Evolutionary conservation across 2,888 invertebrate species (phyloP).

Genomic region (Coenonympha glycerion): DNA sequence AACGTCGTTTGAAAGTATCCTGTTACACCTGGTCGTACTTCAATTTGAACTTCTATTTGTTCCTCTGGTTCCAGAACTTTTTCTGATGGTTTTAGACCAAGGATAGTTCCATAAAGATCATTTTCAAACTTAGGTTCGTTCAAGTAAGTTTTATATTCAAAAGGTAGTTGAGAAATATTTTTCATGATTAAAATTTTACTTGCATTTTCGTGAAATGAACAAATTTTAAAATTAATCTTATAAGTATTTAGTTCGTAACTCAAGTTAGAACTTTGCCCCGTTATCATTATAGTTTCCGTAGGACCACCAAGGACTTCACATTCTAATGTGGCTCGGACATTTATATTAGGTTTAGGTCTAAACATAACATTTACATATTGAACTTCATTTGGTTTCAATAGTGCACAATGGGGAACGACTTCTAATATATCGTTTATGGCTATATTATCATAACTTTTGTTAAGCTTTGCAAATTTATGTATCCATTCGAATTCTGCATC

Average conservation of each 20-base stretch:
- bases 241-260: slow-evolving; percentile 65
- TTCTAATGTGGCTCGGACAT: slow-evolving; percentile 59
- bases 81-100: slow-evolving; percentile 58
- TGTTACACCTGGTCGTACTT: slow-evolving; percentile 71
- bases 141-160: slow-evolving; percentile 60
- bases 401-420: slow-evolving; percentile 66
- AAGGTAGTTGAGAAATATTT: slow-evolving; percentile 68
- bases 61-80: slow-evolving; percentile 60
- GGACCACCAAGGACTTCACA: slow-evolving; percentile 77
- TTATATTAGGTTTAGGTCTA: slow-evolving; percentile 58
- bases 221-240: slow-evolving; percentile 61
- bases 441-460: slow-evolving; percentile 32
- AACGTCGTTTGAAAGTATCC: slow-evolving; percentile 71
- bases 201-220: slow-evolving; percentile 60
- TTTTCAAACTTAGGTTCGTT: slow-evolving; percentile 48
- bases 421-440: slow-evolving; percentile 57
- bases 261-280: slow-evolving; percentile 70
- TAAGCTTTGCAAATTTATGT: slow-evolving; percentile 45
- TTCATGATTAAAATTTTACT: slow-evolving; percentile 52
- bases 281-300: slow-evolving; percentile 63
- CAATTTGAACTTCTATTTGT: slow-evolving; percentile 54
- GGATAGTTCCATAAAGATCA: slow-evolving; percentile 58
- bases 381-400: slow-evolving; percentile 68
- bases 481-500: slow-evolving; percentile 51
- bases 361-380: slow-evolving; percentile 69